phyloP scores from a whole-genome alignment of 2,888 invertebrate species.

The Drosophila subquinaria region DNA sequence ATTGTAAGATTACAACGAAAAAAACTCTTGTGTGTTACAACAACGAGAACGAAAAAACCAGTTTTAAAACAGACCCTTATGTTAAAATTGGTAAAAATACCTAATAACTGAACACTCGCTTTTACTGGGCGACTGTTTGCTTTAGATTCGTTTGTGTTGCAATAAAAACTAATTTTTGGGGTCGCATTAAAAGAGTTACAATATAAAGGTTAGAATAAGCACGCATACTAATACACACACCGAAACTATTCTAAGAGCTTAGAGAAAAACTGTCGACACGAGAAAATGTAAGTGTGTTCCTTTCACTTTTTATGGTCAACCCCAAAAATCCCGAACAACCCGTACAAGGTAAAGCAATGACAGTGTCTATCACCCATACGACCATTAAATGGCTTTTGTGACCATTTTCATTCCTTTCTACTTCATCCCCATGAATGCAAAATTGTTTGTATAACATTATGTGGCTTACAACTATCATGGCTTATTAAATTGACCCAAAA shows the following conservation, averaged over 20 bases:
- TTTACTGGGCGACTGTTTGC: background rate
- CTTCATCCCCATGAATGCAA: slow-evolving; percentile 38
- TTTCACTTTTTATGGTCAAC: slow-evolving; percentile 66
- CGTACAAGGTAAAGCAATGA: slow-evolving; percentile 50
- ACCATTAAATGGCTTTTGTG: slow-evolving; percentile 62
- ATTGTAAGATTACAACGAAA: slow-evolving; percentile 16
- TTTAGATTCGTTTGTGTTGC: slow-evolving; percentile 36
- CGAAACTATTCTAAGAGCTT: slow-evolving; percentile 11
- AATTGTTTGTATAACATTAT: slow-evolving; percentile 76
- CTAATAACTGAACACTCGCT: slow-evolving; percentile 55
- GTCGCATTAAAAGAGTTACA: slow-evolving; percentile 66
- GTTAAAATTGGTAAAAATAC: slow-evolving; percentile 59
- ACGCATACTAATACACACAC: slow-evolving; percentile 33
- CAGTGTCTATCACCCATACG: slow-evolving; percentile 45
- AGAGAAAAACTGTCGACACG: slow-evolving; percentile 57
- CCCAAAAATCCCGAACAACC: slow-evolving; percentile 23
- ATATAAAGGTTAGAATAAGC: slow-evolving; percentile 65
- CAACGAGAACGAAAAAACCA: no score
- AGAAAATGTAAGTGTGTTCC: slow-evolving; percentile 67
- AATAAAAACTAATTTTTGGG: slow-evolving; percentile 75
- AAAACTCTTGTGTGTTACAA: no score
- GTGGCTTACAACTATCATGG: slow-evolving; percentile 81
- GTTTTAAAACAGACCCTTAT: background rate
- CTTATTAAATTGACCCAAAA: slow-evolving; percentile 83
- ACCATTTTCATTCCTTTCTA: slow-evolving; percentile 2